Evolutionary conservation across 2,888 invertebrate species (phyloP).

Genomic region (Leistus spinibarbis): DNA sequence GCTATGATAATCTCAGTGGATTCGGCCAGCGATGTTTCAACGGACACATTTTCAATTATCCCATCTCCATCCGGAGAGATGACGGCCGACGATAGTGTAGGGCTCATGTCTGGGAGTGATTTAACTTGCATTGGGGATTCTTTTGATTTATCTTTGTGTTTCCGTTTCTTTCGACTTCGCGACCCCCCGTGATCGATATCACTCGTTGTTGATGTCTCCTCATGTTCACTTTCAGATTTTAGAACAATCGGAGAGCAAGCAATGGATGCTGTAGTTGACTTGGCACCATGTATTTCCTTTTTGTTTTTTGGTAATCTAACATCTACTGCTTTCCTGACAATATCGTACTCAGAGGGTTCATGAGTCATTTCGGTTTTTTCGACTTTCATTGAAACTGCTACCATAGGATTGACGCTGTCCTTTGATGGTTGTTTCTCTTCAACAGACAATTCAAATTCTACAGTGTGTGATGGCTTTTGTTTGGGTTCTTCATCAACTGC

Average conservation of each 20-base stretch:
- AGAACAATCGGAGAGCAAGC: conserved; percentile 49
- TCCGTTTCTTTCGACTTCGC: conserved; percentile 69
- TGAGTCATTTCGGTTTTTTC: conserved; percentile 48
- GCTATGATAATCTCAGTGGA: conserved; percentile 62
- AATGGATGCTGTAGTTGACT: conserved; percentile 41
- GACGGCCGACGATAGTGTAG: conserved; percentile 33
- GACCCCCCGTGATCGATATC: conserved; percentile 61
- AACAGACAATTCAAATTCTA: conserved; percentile 53
- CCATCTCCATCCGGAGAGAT: conserved; percentile 46
- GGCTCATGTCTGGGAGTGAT: conserved; percentile 38
- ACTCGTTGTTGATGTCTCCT: conserved; percentile 52
- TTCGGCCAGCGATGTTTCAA: conserved; percentile 61
- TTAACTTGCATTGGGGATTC: conserved; percentile 41
- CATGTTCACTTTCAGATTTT: conserved; percentile 52
- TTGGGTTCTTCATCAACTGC: conserved; percentile 23
- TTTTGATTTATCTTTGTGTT: conserved; percentile 59
- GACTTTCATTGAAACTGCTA: conserved; percentile 49
- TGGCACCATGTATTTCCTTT: conserved; percentile 39
- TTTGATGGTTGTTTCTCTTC: conserved; percentile 57
- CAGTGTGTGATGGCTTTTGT: conserved; percentile 50
- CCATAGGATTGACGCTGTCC: conserved; percentile 53
- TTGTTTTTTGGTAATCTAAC: conserved; percentile 49
- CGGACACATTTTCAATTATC: conserved; percentile 49
- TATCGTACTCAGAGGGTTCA: conserved; percentile 42
- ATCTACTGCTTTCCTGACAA: conserved; percentile 51